A percentile compares a stretch with the other conserved stretches of the same genome.
Conservation (phyloP, 92 coral and sea anemone genomes). For the Porites cylindrica region DNA sequence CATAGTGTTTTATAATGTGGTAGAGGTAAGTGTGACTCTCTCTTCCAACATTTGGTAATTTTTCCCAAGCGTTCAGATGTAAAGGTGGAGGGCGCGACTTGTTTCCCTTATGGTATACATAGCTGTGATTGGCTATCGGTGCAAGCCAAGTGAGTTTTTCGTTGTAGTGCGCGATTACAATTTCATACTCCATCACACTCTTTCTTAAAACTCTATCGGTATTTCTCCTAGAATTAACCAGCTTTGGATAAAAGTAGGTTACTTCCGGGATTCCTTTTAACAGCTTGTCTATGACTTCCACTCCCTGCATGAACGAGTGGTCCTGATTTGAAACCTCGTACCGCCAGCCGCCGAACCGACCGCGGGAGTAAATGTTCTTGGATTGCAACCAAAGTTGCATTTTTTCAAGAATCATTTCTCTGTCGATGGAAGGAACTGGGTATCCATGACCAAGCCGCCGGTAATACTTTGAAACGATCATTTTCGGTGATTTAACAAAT, state of each 20-base stretch:
- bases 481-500: conserved; percentile 33
- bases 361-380: conserved; percentile 65
- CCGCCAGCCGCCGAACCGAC: conserved; percentile 84
- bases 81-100: conserved; percentile 47
- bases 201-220: conserved; percentile 47
- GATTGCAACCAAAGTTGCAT: conserved; percentile 78
- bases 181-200: conserved; percentile 46
- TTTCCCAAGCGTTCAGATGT: conserved; percentile 62
- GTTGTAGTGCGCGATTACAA: conserved; percentile 69
- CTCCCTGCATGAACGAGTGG: conserved; percentile 85
- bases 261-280: conserved; percentile 70
- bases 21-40: conserved; percentile 72
- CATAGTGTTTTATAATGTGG: conserved; percentile 70
- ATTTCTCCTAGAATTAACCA: conserved; percentile 65
- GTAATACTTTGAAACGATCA: conserved; percentile 58
- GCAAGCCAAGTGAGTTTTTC: conserved; percentile 66
- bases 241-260: conserved; percentile 60
- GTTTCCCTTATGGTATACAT: conserved; percentile 69
- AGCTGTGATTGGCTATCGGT: conserved; percentile 51
- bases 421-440: conserved; percentile 68
- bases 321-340: conserved; percentile 78
- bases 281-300: conserved; percentile 61
- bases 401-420: conserved; percentile 55
- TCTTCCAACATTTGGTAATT: conserved; percentile 71
- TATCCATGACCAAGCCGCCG: conserved; percentile 71